Base-by-base conservation (phyloP, 1,140 invertebrate genomes). In the Maconellicoccus hirsutus region DNA sequence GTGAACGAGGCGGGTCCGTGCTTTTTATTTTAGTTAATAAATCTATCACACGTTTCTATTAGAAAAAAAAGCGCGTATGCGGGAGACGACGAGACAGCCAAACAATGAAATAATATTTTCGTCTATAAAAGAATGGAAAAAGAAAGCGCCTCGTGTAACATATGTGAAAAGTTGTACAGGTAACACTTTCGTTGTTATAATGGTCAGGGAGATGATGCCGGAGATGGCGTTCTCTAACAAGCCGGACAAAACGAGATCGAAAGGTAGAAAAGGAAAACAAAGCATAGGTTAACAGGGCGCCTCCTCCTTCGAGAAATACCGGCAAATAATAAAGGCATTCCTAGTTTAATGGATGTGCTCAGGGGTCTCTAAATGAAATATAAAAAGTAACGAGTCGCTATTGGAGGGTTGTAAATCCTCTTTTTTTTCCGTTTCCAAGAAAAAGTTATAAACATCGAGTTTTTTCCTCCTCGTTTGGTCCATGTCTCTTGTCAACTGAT, bases 1-100 rank as follows among this genome's bases (percentile, higher is more conserved):
- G 29, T 12, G 4, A 52, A 52, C 42, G 61, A 26, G 61, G 61
- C 25, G 61, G 61, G 61, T 25, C 61, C 61, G 61, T 10, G 8
- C 61, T 19, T 66, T 66, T 66, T 66, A 66, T 66, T 66, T 66
- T 66, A 66, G 22, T 66, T 66, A 66, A 66, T 66, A 66, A 66
- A 66, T 66, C 61, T 66, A 66, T 66, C 61, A 66, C 10, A 33
- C 29, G 3, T 6, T 3, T 33, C 29, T 33, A 33, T 33, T 6
- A 33, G 29, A 33, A n/a, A n/a, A n/a, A n/a, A n/a, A n/a, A n/a
- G n/a, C n/a, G n/a, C n/a, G n/a, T n/a, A n/a, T 33, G 29, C 3
- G 3, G 29, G 29, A 6, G 29, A 33, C 29, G 29, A 33, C 4
- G 29, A 33, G 29, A 33, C 4, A 12, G 29, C 4, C 12, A 33